Conservation (phyloP, 2,797 vertebrate species). For the Anolis apletophallus region DNA sequence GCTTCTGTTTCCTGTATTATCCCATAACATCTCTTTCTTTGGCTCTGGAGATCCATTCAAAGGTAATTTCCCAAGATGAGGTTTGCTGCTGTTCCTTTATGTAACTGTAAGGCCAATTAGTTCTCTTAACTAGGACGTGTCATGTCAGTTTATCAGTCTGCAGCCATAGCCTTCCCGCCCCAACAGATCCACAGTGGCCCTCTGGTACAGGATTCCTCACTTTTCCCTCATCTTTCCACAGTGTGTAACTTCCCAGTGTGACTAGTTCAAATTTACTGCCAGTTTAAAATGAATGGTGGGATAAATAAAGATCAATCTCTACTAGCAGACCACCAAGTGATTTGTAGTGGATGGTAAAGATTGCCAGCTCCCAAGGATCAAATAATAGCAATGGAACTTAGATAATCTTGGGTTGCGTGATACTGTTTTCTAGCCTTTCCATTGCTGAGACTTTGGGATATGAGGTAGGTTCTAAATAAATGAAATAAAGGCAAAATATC, state of each 20-base stretch:
- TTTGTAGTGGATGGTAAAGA: neutral
- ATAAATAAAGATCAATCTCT: neutral
- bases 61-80: slow-evolving; percentile 68
- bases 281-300: slow-evolving; percentile 26
- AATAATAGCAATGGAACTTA: neutral
- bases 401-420: too few species aligned
- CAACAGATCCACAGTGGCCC: slow-evolving; percentile 49
- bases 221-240: slow-evolving; percentile 34
- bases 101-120: slow-evolving; percentile 61
- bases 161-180: slow-evolving; percentile 33
- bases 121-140: slow-evolving; percentile 46
- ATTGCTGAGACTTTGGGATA: too few species aligned
- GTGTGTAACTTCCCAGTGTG: slow-evolving; percentile 39
- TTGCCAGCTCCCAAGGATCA: neutral
- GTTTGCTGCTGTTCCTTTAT: slow-evolving; percentile 63
- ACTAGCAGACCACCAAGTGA: neutral
- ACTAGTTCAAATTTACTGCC: slow-evolving; percentile 46
- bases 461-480: too few species aligned
- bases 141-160: slow-evolving; percentile 54
- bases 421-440: too few species aligned
- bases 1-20: slow-evolving; percentile 73
- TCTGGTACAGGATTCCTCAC: slow-evolving; percentile 57
- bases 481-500: neutral
- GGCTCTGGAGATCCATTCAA: slow-evolving; percentile 64
- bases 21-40: slow-evolving; percentile 62